Evolutionary conservation across 2,113 vertebrate genomes (phyloP).

Genomic region (Chauna torquata): DNA sequence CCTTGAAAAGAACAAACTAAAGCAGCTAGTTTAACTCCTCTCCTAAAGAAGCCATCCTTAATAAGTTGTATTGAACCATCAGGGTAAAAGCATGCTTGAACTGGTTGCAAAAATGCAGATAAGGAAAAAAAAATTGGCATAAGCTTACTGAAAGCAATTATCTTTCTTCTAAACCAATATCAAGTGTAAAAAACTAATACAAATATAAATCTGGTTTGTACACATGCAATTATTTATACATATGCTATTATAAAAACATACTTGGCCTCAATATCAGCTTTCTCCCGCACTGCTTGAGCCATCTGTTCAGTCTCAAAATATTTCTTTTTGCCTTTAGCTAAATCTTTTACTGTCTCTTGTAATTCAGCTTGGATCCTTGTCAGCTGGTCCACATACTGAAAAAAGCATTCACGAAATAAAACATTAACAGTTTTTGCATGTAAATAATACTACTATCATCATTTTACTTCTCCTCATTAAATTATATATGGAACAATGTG

Average conservation of each 20-base stretch:
- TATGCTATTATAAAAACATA: constrained; percentile 75
- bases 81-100: background rate
- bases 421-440: background rate
- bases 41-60: background rate
- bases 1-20: background rate
- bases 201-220: background rate
- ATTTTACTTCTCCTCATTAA: background rate
- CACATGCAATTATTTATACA: constrained; percentile 11
- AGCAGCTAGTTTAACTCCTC: background rate
- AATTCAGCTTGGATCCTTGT: constrained; percentile 94
- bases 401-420: constrained; percentile 31
- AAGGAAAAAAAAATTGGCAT: background rate
- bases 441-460: background rate
- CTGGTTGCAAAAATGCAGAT: background rate
- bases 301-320: constrained; percentile 99
- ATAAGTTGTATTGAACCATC: background rate
- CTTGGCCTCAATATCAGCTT: constrained; percentile 98
- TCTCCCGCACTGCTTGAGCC: constrained; percentile 95
- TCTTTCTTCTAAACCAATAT: background rate
- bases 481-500: rapidly evolving
- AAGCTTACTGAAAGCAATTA: background rate
- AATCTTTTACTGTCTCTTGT: constrained; percentile 97
- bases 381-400: constrained; percentile 94
- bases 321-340: constrained; percentile 99
- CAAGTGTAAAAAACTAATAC: background rate